phyloP scores from a whole-genome alignment of 2,113 vertebrate genomes.

The Mellivora capensis region DNA sequence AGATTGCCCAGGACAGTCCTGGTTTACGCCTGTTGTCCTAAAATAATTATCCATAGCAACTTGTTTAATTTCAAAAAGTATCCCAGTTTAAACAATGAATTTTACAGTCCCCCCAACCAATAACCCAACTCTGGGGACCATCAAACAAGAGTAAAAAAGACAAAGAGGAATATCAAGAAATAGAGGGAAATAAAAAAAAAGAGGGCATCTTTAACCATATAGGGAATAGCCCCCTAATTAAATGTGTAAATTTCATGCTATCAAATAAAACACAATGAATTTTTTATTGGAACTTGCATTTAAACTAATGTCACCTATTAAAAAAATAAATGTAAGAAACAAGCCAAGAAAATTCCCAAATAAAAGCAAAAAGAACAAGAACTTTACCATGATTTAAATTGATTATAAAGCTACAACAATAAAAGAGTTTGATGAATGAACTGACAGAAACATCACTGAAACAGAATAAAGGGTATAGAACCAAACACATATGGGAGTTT shows the following conservation, averaged over 20 bases:
- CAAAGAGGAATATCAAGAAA: not conserved
- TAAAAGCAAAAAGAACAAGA: not conserved
- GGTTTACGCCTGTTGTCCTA: not conserved
- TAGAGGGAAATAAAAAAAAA: not conserved
- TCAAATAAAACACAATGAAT: not conserved
- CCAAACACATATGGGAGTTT: slow-evolving; percentile 4
- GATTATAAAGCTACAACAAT: not conserved
- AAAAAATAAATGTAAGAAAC: not conserved
- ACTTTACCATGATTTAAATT: not conserved
- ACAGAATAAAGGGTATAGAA: slow-evolving; percentile 23
- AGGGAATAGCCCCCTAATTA: not conserved
- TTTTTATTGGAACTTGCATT: not conserved
- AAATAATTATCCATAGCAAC: not conserved
- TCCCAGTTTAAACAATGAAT: not conserved
- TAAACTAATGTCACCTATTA: not conserved
- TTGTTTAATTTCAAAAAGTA: not conserved
- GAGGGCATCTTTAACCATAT: not conserved
- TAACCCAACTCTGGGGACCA: not conserved
- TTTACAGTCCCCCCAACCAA: not conserved
- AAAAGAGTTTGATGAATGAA: not conserved
- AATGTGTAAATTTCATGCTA: not conserved
- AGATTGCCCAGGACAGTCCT: not conserved
- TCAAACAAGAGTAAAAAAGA: not conserved
- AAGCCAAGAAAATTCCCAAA: not conserved
- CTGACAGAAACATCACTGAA: not conserved